These are phyloP conservation scores for Autographa pulchrina DNA, from an alignment of 2,888 invertebrate species.

Conservation along the genomic window DNA sequence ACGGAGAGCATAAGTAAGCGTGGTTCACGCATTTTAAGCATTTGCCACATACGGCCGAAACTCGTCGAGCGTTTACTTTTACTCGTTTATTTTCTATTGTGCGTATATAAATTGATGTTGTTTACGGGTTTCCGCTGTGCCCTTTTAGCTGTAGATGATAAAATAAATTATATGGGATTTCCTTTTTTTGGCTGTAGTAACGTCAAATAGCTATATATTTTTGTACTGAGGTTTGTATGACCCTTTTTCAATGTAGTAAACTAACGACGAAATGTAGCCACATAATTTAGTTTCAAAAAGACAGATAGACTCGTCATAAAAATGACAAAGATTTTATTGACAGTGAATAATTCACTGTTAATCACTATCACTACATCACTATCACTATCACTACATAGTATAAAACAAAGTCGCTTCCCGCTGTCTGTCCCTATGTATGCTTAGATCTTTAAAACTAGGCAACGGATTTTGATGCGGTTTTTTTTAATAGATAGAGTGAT, in stretches of 20 bases:
- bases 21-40: conserved; percentile 63
- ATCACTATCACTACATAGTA: too few relatives aligned
- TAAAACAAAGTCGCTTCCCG: too few relatives aligned
- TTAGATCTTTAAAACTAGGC: too few relatives aligned
- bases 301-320: too few relatives aligned
- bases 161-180: conserved; percentile 33
- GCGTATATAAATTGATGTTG: conserved; percentile 53
- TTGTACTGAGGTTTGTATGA: neutral
- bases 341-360: too few relatives aligned
- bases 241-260: neutral
- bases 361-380: too few relatives aligned
- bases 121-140: conserved; percentile 37
- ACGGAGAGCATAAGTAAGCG: conserved; percentile 62
- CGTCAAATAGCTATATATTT: neutral
- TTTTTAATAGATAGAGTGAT: too few relatives aligned
- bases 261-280: neutral
- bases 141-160: conserved; percentile 33
- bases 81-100: conserved; percentile 51
- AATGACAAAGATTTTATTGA: too few relatives aligned
- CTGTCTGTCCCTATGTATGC: too few relatives aligned
- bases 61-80: conserved; percentile 39
- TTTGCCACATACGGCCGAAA: conserved; percentile 48
- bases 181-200: conserved; percentile 18
- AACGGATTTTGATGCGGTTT: too few relatives aligned
- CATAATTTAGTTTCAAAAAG: neutral